Conservation (phyloP, 2,797 vertebrate genomes). For the Babyrousa celebensis region DNA sequence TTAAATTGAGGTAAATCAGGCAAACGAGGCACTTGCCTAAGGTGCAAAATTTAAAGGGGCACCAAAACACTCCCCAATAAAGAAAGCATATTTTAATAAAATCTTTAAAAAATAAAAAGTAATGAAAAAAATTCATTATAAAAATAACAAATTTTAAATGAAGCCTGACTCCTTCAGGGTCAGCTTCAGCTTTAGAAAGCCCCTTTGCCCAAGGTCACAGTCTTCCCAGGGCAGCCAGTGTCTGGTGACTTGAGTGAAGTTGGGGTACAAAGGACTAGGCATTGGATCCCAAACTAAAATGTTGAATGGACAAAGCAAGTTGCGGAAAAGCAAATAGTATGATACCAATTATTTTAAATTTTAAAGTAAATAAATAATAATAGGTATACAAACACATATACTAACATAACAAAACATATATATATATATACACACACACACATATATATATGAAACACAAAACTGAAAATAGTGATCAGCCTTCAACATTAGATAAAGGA, state of each 20-base stretch:
- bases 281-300: not conserved
- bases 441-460: not conserved
- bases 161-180: not conserved
- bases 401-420: not conserved
- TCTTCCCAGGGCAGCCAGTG: not conserved
- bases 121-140: not conserved
- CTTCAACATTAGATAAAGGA: not conserved
- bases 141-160: slow-evolving; percentile 40
- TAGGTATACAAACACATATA: not conserved
- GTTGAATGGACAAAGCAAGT: not conserved
- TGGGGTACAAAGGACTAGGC: not conserved
- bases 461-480: not conserved
- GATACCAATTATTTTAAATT: not conserved
- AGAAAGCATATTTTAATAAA: slow-evolving; percentile 36
- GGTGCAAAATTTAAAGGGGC: not conserved
- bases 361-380: not conserved
- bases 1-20: not conserved
- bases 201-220: not conserved
- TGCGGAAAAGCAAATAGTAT: not conserved
- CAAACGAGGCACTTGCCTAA: not conserved
- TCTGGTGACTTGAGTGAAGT: not conserved
- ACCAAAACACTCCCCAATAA: not conserved
- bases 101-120: not conserved
- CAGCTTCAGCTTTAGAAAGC: not conserved
- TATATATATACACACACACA: not conserved